Conservation (phyloP, 2,797 vertebrate genomes). For the Chromobotia macracanthus region DNA sequence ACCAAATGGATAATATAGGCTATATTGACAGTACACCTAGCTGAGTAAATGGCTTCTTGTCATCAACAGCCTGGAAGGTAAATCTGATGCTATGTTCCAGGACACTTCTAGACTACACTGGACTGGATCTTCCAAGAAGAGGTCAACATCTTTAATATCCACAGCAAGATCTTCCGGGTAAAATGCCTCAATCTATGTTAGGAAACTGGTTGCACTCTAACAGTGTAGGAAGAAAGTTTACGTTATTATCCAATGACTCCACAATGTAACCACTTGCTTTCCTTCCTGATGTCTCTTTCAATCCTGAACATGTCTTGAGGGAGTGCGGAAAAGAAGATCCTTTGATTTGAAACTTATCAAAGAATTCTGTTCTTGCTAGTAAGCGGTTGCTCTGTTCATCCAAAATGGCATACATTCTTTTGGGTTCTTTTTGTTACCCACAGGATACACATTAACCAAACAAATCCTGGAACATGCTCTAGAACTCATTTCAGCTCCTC, state of each 20-base stretch:
- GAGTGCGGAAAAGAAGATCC: not conserved
- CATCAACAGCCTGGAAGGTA: not conserved
- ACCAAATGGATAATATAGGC: slow-evolving; percentile 1
- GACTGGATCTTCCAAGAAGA: not conserved
- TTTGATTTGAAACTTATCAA: too few relatives aligned
- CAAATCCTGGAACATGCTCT: too few relatives aligned
- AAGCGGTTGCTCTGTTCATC: too few relatives aligned
- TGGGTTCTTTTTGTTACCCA: too few relatives aligned
- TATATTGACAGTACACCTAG: slow-evolving; percentile 11
- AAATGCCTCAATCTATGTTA: not conserved
- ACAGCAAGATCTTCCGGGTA: not conserved
- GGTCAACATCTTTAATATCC: not conserved
- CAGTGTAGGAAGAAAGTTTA: not conserved
- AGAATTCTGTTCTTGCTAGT: too few relatives aligned
- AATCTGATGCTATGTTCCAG: not conserved
- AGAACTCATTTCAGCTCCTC: too few relatives aligned
- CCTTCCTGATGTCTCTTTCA: not conserved
- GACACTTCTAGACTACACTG: not conserved
- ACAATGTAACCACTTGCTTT: not conserved
- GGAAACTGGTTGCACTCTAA: too few relatives aligned
- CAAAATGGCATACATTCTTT: too few relatives aligned
- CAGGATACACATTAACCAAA: too few relatives aligned
- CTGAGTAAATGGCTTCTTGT: slow-evolving; percentile 7
- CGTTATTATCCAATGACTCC: not conserved
- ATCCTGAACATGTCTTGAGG: not conserved